Base-by-base conservation (phyloP, 2,797 vertebrate species). In the Rhinatrema bivittatum region DNA sequence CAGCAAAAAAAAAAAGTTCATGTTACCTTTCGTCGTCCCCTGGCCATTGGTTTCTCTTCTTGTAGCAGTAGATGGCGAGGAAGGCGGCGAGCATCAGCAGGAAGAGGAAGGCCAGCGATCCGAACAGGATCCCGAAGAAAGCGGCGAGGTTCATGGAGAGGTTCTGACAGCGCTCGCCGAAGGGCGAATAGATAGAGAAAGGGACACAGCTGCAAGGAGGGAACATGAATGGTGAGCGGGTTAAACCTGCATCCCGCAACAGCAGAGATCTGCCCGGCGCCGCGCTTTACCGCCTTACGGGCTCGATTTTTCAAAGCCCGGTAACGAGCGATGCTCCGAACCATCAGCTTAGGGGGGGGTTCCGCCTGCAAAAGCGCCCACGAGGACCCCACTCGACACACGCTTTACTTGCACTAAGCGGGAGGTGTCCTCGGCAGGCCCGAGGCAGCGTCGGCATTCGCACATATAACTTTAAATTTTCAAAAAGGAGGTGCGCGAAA, bases 41-140 rank as follows among this genome's bases (percentile, higher is more conserved):
- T 7, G 31, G 5, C 6, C 9, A 10, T 9, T 15, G 2, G 32
- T 34, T 46, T 21, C 24, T 33, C n/a, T 33, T 32, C 10, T 16
- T 20, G 18, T 50, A 43, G 36, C 60, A 46, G 25, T 1, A 25
- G 4, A 19, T 7, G 23, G 21, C 18, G 19, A 68, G 39, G 30
- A 45, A 72, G 24, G 7, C 1, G 0, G 5, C 1, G 6, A 40
- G 1, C 5, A 70, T 40, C 11, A 81, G 62, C 20, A 81, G 50
- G 27, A 72, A 36, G 36, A 79, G 53, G 51, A 65, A 54, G 0
- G 65, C 64, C 58, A 84, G 39, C 9, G 63, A 19, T 35, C 75
- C 76, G 30, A 84, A 53, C 30, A 83, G 19, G 54, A 81, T 78
- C 20, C 78, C 61, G 0, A 81, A 61, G 56, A 76, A 79, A 2